Evolutionary conservation across 1,140 invertebrate genomes (phyloP).

Genomic region (Anastrepha obliqua): DNA sequence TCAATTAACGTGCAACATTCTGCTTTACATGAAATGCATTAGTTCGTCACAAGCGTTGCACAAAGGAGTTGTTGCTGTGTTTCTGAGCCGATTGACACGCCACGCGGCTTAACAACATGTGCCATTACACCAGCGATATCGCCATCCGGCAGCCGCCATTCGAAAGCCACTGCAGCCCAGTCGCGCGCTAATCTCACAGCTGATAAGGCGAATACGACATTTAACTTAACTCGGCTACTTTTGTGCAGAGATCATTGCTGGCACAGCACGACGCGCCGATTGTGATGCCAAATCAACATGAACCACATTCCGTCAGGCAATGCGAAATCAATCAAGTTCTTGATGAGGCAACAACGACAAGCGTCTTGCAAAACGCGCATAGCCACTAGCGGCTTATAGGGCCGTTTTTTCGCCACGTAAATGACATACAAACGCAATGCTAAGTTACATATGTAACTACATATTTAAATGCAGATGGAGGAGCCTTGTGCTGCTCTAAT

Average conservation of each 20-base stretch:
- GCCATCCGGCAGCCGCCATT: neutral
- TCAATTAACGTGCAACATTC: conserved; percentile 47
- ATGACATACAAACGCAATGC: neutral
- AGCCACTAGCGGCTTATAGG: too few species aligned
- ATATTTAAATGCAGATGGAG: neutral
- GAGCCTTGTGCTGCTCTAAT: neutral
- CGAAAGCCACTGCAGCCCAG: neutral
- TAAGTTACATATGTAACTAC: neutral
- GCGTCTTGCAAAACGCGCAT: neutral
- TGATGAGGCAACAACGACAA: conserved; percentile 29
- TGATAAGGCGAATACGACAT: conserved; percentile 33
- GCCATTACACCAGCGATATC: conserved; percentile 36
- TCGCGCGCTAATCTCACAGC: conserved; percentile 13
- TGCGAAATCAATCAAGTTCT: conserved; percentile 48
- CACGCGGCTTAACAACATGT: conserved; percentile 50
- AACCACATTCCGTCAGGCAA: conserved; percentile 51
- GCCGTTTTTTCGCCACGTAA: too few species aligned
- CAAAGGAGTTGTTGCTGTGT: neutral
- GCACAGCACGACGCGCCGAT: neutral
- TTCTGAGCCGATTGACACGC: neutral
- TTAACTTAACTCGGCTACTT: conserved; percentile 18
- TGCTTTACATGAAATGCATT: conserved; percentile 25
- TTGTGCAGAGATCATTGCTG: neutral
- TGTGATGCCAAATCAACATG: conserved; percentile 37
- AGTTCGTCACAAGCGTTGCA: neutral